Evolutionary conservation across 2,797 vertebrate species (phyloP).

Genomic region (Orientallactaga sibirica): DNA sequence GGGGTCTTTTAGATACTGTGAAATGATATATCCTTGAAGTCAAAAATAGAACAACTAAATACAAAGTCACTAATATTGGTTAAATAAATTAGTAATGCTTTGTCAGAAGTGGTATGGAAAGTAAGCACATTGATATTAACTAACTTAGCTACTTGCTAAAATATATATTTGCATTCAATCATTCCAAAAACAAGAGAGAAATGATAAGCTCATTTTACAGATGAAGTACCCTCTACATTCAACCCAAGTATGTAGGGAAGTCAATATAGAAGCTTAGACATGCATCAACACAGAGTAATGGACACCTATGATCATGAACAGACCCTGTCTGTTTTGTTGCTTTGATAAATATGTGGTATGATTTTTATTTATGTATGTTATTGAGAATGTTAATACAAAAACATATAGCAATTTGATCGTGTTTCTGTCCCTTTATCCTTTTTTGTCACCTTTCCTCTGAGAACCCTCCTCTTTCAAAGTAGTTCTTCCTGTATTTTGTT

Average conservation of each 20-base stretch:
- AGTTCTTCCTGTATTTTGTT: too few relatives aligned
- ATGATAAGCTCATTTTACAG: slow-evolving; percentile 14
- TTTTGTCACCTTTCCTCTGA: too few relatives aligned
- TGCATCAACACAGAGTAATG: background rate
- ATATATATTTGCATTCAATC: slow-evolving; percentile 13
- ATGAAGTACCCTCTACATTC: background rate
- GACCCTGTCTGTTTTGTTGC: too few relatives aligned
- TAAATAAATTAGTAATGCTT: slow-evolving; percentile 6
- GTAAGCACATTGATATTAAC: slow-evolving; percentile 29
- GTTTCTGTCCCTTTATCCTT: too few relatives aligned
- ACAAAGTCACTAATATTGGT: slow-evolving; percentile 9
- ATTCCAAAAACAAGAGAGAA: slow-evolving; percentile 14
- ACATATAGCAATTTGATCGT: too few relatives aligned
- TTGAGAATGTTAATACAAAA: too few relatives aligned
- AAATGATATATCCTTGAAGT: background rate
- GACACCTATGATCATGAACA: background rate
- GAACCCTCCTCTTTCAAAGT: too few relatives aligned
- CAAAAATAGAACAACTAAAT: slow-evolving; percentile 38
- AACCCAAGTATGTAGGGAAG: background rate
- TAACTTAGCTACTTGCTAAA: background rate
- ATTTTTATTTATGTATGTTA: too few relatives aligned
- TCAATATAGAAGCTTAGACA: background rate
- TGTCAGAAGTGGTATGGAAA: background rate
- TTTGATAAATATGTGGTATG: too few relatives aligned
- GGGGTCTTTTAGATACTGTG: background rate